Evolutionary conservation across 2,888 invertebrate species (phyloP).

Genomic region (Tachina lurida): DNA sequence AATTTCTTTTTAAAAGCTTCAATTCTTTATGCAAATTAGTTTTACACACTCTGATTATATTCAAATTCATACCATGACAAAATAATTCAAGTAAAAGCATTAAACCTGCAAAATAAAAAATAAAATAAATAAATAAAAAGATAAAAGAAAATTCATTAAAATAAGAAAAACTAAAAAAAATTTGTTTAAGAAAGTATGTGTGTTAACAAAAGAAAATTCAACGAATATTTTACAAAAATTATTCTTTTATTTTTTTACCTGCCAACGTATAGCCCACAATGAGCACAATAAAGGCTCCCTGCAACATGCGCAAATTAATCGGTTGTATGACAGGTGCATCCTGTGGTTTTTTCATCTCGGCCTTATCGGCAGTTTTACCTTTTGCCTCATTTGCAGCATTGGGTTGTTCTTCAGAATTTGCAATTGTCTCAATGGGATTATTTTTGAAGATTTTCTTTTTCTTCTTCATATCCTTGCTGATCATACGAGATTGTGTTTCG

Average conservation of each 20-base stretch:
- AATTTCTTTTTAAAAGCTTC: conserved; percentile 73
- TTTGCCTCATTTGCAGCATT: conserved; percentile 70
- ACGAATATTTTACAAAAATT: background rate
- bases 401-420: conserved; percentile 78
- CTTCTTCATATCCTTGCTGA: conserved; percentile 76
- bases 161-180: conserved; percentile 3
- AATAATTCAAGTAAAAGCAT: conserved; percentile 75
- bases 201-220: background rate
- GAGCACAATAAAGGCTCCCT: conserved; percentile 89
- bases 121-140: conserved; percentile 15
- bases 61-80: conserved; percentile 73
- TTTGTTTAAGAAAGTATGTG: background rate
- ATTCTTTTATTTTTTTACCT: conserved; percentile 73
- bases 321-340: conserved; percentile 84
- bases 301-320: conserved; percentile 88
- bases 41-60: conserved; percentile 69
- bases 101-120: conserved; percentile 71
- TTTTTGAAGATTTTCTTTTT: conserved; percentile 48
- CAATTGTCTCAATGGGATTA: conserved; percentile 19
- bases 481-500: conserved; percentile 86
- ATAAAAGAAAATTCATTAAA: conserved; percentile 39
- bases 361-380: conserved; percentile 68
- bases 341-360: conserved; percentile 70
- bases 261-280: conserved; percentile 86
- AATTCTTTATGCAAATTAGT: conserved; percentile 70